Base-by-base conservation (phyloP, 2,797 vertebrate genomes). In the Pipistrellus kuhlii region DNA sequence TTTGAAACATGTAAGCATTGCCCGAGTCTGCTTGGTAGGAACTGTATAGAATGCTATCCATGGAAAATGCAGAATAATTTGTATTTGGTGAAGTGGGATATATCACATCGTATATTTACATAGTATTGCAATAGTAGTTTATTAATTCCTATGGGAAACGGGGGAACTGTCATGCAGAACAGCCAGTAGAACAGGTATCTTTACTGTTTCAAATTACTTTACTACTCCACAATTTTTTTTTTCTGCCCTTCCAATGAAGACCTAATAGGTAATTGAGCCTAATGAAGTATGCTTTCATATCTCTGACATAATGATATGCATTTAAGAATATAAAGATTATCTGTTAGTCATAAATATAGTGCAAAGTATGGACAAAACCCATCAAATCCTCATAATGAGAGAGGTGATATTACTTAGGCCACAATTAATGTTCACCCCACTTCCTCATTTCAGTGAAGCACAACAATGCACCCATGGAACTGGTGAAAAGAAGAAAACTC, bases 221-320 rank as follows among this genome's bases (percentile, higher is more conserved):
- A 7, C 41, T 90, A 75, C 76, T 89, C 27, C 11, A 85, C 66
- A 88, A 86, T 18, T 8, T 93, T 86, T 81, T 73, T 59, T 38
- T 55, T 20, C 20, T 92, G n/a, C 17, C 73, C 32, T 64, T 96
- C 73, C 66, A 32, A 14, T 66, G 82, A 81, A 90, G 53, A 95
- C 46, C 21, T 75, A 92, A 93, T 59, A 78, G 38, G 71, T 30
- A 90, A 88, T 55, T 10, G 35, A 95, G 35, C 51, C 66, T 95
- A 90, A 95, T 71, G 38, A 96, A 89, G 48, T 88, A 62, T 84
- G 32, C 55, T 88, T 94, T 92, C 85, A 18, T 64, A 80, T 87
- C 32, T 66, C 64, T 86, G 90, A 96, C 46, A 89, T 89, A 81
- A 95, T 59, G 76, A 62, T 35, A 85, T 46, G 89, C 25, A 85